Conservation (phyloP, 2,888 invertebrate genomes). For the Hofmannophila pseudospretella region DNA sequence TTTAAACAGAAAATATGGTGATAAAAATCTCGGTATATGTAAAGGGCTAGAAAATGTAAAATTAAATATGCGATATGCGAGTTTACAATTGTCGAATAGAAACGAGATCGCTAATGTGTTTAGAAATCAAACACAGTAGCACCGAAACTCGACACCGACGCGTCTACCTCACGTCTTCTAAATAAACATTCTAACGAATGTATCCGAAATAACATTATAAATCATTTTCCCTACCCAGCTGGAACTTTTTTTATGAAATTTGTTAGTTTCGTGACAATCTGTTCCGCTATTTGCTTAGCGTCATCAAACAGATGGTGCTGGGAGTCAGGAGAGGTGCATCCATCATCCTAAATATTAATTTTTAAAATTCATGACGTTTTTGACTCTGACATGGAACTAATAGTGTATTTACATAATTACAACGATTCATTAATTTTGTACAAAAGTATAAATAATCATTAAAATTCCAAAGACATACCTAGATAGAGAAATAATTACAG, state of each 20-base stretch:
- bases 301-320: constrained; percentile 62
- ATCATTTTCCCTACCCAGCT: constrained; percentile 56
- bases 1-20: too few relatives aligned
- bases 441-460: too few relatives aligned
- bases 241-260: constrained; percentile 62
- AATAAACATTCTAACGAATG: constrained; percentile 63
- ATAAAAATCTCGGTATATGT: too few relatives aligned
- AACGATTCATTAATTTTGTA: too few relatives aligned
- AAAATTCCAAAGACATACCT: too few relatives aligned
- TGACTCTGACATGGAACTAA: constrained; percentile 43
- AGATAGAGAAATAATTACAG: too few relatives aligned
- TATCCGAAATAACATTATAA: constrained; percentile 73
- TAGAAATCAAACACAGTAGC: constrained; percentile 42
- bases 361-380: constrained; percentile 37
- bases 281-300: constrained; percentile 76
- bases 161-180: constrained; percentile 40
- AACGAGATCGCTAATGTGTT: constrained; percentile 36
- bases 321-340: constrained; percentile 30
- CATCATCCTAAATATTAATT: constrained; percentile 62
- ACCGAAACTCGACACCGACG: constrained; percentile 44
- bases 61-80: too few relatives aligned
- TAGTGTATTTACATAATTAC: constrained; percentile 18
- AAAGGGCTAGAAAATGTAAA: too few relatives aligned
- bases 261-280: constrained; percentile 74
- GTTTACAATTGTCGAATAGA: constrained; percentile 10